Percentiles rank a stretch among this genome's conserved stretches.
These are phyloP conservation scores for Scolopax mira DNA, from an alignment of 2,113 vertebrate species.

Conservation along the genomic window DNA sequence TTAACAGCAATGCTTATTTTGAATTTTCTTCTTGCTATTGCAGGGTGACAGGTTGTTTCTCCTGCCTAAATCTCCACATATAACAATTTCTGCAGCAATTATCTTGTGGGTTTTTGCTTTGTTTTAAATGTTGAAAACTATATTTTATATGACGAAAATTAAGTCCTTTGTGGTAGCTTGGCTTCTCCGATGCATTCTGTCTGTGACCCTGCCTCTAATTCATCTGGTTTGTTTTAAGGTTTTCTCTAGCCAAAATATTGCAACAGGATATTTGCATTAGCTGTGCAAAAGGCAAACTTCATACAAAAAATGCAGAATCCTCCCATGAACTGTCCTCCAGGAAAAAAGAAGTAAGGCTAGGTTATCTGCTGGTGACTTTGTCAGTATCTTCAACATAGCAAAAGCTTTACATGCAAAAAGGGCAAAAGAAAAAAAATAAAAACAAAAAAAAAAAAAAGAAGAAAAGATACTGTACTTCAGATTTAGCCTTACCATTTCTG, in stretches of 20 bases:
- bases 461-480: background rate
- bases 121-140: background rate
- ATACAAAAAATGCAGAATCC: background rate
- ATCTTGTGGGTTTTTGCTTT: rapidly evolving
- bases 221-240: background rate
- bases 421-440: background rate
- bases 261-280: background rate
- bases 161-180: background rate
- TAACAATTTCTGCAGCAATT: background rate
- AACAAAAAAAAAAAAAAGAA: background rate
- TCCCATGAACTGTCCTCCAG: rapidly evolving
- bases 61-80: background rate
- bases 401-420: background rate
- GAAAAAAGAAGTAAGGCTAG: background rate
- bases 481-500: background rate
- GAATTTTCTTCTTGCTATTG: background rate
- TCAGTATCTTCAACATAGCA: background rate
- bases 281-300: background rate
- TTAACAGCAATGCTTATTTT: background rate
- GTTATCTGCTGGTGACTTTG: background rate
- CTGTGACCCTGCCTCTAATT: background rate
- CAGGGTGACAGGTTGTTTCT: background rate
- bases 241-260: background rate
- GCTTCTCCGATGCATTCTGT: background rate
- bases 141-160: no score